phyloP scores from a whole-genome alignment of 2,888 invertebrate genomes.

The Lepidonotus clava region DNA sequence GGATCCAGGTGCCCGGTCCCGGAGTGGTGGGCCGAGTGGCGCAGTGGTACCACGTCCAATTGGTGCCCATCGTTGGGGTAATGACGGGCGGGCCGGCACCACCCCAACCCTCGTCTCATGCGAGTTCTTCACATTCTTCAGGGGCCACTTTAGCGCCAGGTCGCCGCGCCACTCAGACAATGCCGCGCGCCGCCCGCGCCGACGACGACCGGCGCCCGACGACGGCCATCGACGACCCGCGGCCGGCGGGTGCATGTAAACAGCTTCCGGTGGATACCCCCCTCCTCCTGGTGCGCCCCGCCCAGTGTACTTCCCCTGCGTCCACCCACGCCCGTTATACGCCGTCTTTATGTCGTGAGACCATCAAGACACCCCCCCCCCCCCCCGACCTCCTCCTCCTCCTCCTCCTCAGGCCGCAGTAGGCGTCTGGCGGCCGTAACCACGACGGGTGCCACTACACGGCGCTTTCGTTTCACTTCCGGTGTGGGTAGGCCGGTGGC shows the following conservation, averaged over 20 bases:
- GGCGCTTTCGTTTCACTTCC: too few species aligned
- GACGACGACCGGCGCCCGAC: background rate
- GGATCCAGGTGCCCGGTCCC: background rate
- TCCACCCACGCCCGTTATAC: too few species aligned
- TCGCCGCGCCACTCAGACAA: background rate
- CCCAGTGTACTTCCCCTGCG: background rate
- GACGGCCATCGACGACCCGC: background rate
- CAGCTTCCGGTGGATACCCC: background rate
- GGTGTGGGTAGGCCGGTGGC: background rate
- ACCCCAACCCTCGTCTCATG: background rate
- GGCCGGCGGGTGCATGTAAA: constrained; percentile 13
- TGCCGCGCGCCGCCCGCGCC: background rate
- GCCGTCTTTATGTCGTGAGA: too few species aligned
- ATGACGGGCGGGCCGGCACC: background rate
- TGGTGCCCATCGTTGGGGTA: background rate
- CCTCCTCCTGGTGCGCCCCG: too few species aligned
- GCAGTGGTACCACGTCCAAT: background rate
- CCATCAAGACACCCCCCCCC: too few species aligned
- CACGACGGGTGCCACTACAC: background rate
- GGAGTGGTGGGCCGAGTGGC: too few species aligned
- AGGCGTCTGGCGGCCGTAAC: background rate
- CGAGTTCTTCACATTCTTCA: constrained; percentile 18
- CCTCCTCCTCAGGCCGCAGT: background rate
- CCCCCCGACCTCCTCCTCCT: background rate
- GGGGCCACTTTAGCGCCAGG: background rate